These are phyloP conservation scores for Oncorhynchus kisutch DNA, from an alignment of 2,113 vertebrate species.

Conservation along the genomic window DNA sequence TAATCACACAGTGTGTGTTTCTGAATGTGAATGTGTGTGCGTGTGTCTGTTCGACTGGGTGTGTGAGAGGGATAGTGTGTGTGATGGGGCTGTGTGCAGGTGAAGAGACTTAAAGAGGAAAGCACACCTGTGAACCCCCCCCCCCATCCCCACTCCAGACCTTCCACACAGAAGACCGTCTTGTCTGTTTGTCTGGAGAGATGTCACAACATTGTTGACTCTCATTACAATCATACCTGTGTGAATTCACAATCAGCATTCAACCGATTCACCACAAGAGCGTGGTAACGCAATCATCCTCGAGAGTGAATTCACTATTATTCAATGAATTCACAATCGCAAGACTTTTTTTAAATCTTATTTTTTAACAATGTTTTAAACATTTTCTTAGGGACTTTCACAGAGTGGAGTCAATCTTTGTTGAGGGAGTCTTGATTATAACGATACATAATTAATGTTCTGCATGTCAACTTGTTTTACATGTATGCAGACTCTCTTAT, in stretches of 20 bases:
- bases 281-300: slow-evolving; percentile 23
- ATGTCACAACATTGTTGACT: slow-evolving; percentile 12
- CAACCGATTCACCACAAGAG: slow-evolving; percentile 25
- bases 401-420: slow-evolving; percentile 4
- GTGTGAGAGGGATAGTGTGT: not conserved
- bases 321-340: slow-evolving; percentile 19
- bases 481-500: slow-evolving; percentile 29
- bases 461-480: slow-evolving; percentile 34
- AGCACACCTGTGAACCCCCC: slow-evolving; percentile 19
- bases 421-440: slow-evolving; percentile 35
- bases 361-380: slow-evolving; percentile 28
- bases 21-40: not conserved
- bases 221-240: slow-evolving; percentile 34
- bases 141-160: not conserved
- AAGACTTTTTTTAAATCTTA: slow-evolving; percentile 46
- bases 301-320: slow-evolving; percentile 24
- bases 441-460: slow-evolving; percentile 27
- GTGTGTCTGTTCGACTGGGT: not conserved
- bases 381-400: slow-evolving; percentile 48
- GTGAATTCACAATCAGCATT: slow-evolving; percentile 50
- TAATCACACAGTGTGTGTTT: slow-evolving; percentile 1
- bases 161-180: not conserved
- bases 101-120: slow-evolving; percentile 10
- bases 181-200: slow-evolving; percentile 18
- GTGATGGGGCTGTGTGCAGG: slow-evolving; percentile 18